phyloP scores from a whole-genome alignment of 2,113 vertebrate species.

The Baryphthengus martii region DNA sequence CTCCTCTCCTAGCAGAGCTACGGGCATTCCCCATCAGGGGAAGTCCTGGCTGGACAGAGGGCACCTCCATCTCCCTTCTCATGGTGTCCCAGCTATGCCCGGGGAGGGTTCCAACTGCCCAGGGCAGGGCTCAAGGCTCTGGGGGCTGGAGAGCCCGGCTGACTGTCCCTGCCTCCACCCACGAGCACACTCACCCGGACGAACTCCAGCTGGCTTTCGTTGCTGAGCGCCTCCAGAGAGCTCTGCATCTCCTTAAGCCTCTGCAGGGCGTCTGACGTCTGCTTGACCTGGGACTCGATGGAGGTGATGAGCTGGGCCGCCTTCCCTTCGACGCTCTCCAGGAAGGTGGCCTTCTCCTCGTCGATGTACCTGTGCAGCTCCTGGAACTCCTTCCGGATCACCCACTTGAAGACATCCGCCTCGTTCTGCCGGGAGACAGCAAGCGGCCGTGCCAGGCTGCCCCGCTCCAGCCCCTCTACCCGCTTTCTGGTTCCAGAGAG shows the following conservation, averaged over 20 bases:
- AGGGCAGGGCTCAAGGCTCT: not conserved
- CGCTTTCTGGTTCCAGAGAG: not conserved
- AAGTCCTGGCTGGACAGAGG: not conserved
- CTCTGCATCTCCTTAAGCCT: constrained; percentile 70
- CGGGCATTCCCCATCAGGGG: not conserved
- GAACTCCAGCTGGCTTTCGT: constrained; percentile 77
- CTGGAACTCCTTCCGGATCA: constrained; percentile 83
- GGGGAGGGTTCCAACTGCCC: not conserved
- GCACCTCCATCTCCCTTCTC: not conserved
- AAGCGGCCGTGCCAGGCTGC: not conserved
- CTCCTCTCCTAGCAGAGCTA: not conserved
- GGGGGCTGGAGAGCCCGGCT: not conserved
- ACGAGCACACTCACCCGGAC: constrained; percentile 56
- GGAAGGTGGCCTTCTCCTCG: constrained; percentile 79
- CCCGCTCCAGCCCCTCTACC: not conserved
- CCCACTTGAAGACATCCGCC: constrained; percentile 83
- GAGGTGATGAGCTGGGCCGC: constrained; percentile 72
- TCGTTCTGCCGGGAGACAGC: constrained; percentile 71
- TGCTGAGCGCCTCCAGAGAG: constrained; percentile 72
- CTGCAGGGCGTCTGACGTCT: constrained; percentile 64
- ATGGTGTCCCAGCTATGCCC: not conserved
- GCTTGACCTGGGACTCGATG: constrained; percentile 79
- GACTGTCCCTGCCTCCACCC: not conserved
- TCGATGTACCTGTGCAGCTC: constrained; percentile 80
- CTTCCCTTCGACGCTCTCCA: constrained; percentile 73